Evolutionary conservation across 2,113 vertebrate species (phyloP).

Genomic region (Drymodes brunneopygia): DNA sequence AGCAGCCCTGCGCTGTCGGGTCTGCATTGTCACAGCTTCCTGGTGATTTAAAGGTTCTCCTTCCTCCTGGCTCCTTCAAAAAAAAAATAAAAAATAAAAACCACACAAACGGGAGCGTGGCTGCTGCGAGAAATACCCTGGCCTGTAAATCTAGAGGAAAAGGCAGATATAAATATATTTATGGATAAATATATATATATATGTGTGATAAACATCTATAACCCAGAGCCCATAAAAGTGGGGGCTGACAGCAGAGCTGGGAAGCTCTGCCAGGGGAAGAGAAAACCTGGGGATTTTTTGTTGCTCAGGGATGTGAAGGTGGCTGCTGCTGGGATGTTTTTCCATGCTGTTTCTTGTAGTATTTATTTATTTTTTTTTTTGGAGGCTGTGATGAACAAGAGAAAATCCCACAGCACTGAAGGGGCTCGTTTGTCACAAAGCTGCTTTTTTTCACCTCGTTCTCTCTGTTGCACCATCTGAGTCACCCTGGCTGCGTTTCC

Average conservation of each 20-base stretch:
- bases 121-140: not conserved
- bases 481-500: not conserved
- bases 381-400: not conserved
- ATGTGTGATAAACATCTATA: slow-evolving; percentile 13
- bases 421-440: not conserved
- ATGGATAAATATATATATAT: not conserved
- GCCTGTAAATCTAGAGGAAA: slow-evolving; percentile 16
- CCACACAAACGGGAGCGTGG: not conserved
- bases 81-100: not conserved
- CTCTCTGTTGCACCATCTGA: not conserved
- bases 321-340: not conserved
- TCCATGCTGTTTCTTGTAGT: not conserved
- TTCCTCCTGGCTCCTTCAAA: not conserved
- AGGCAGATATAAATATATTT: not conserved
- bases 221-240: not conserved
- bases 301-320: not conserved
- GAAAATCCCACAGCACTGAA: not conserved
- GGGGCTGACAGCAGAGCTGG: not conserved
- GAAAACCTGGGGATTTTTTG: not conserved
- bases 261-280: not conserved
- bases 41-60: slow-evolving; percentile 50
- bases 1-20: slow-evolving; percentile 38
- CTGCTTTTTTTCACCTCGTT: not conserved
- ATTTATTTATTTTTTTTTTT: not conserved
- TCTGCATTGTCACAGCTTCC: slow-evolving; percentile 11